Conservation (phyloP, 1,140 invertebrate genomes). For the Bombyx mandarina region DNA sequence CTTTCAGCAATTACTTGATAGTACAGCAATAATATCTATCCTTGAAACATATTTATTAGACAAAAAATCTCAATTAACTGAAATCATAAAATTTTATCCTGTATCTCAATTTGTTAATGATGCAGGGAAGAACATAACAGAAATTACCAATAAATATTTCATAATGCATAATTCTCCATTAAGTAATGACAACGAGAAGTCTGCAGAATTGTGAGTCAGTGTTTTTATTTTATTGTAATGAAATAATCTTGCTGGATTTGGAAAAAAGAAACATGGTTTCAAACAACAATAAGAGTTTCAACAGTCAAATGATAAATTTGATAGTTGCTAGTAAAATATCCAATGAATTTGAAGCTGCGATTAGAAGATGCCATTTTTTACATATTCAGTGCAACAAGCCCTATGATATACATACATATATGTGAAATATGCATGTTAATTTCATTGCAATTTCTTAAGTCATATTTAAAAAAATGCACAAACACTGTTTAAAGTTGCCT, state of each 20-base stretch:
- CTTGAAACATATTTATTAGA: slow-evolving; percentile 85
- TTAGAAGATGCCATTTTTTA: no score
- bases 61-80: slow-evolving; percentile 72
- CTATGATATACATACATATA: no score
- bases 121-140: slow-evolving; percentile 76
- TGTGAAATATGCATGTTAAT: no score
- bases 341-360: no score
- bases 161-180: slow-evolving; percentile 84
- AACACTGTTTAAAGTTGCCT: no score
- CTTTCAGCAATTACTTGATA: slow-evolving; percentile 90
- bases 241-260: neutral
- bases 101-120: slow-evolving; percentile 79
- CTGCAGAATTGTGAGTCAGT: slow-evolving; percentile 76
- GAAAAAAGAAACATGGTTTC: neutral
- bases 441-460: no score
- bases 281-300: no score
- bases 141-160: slow-evolving; percentile 96
- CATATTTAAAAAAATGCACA: no score
- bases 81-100: slow-evolving; percentile 90
- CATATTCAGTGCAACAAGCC: no score
- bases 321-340: no score
- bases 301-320: no score
- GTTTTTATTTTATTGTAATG: neutral
- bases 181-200: slow-evolving; percentile 70
- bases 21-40: slow-evolving; percentile 93